Evolutionary conservation across 23 tunicate genomes (phyloP).

Genomic region (Trididemnum clinides): DNA sequence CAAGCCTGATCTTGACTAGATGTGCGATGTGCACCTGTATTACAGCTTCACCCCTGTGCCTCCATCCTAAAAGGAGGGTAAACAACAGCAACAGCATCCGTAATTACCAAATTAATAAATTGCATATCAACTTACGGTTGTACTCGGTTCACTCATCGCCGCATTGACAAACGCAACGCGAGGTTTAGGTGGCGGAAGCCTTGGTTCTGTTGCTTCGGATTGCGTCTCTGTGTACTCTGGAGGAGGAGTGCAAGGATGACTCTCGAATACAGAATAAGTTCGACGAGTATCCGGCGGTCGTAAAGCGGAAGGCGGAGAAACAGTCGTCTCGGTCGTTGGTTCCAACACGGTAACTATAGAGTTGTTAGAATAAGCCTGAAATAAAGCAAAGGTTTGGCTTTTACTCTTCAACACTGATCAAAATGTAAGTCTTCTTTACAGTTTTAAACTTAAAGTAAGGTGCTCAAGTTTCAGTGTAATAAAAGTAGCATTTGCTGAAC

Average conservation of each 20-base stretch:
- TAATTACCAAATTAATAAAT: not conserved
- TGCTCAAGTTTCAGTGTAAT: too few relatives aligned
- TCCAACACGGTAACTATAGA: slow-evolving; percentile 70
- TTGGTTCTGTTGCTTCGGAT: not conserved
- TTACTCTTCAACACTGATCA: too few relatives aligned
- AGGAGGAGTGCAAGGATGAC: slow-evolving; percentile 56
- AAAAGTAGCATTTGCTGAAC: too few relatives aligned
- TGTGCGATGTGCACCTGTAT: too few relatives aligned
- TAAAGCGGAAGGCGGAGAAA: not conserved
- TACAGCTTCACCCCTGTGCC: not conserved
- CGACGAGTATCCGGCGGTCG: not conserved
- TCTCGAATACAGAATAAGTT: not conserved
- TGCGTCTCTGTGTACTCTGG: slow-evolving; percentile 46
- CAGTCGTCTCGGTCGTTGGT: slow-evolving; percentile 55
- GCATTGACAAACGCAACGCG: slow-evolving; percentile 58
- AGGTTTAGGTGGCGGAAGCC: slow-evolving; percentile 34
- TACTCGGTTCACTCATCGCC: slow-evolving; percentile 21
- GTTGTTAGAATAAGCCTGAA: slow-evolving; percentile 76
- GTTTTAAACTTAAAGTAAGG: too few relatives aligned
- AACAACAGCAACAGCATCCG: too few relatives aligned
- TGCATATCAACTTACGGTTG: slow-evolving; percentile 12
- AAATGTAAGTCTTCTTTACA: too few relatives aligned
- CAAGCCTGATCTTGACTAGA: too few relatives aligned
- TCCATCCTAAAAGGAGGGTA: too few relatives aligned
- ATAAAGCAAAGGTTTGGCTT: not conserved